Percentiles rank a stretch among this genome's conserved stretches.
Conservation (phyloP, 2,113 vertebrate genomes). For the Dipodomys spectabilis region DNA sequence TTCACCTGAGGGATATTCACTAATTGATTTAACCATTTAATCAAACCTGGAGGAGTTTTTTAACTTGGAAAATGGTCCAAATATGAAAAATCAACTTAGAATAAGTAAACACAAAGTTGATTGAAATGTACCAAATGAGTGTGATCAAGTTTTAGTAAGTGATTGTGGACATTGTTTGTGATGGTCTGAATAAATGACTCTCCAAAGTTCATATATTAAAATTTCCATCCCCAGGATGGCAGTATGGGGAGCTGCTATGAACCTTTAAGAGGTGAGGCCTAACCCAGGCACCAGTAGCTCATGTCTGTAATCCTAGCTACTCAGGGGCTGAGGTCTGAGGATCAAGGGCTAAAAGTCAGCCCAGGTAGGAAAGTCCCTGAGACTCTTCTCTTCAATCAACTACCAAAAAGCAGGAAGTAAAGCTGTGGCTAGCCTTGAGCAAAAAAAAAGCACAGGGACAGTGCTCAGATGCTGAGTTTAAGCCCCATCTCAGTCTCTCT, state of each 20-base stretch:
- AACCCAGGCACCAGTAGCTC: background rate
- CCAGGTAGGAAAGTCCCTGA: no score
- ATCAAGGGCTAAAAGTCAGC: no score
- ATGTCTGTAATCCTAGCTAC: background rate
- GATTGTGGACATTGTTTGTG: background rate
- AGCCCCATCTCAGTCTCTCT: no score
- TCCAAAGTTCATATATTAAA: background rate
- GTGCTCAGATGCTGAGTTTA: no score
- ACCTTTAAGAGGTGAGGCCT: background rate
- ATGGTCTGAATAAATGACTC: background rate
- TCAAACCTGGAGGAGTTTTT: background rate
- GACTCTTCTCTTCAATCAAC: no score
- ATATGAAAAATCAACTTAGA: conserved; percentile 32
- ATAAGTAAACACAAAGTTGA: conserved; percentile 4
- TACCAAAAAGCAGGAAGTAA: no score
- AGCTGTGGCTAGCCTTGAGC: no score
- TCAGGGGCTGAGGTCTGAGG: background rate
- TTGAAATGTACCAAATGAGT: conserved; percentile 48
- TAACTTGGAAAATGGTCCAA: background rate
- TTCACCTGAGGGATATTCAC: background rate
- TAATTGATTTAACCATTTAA: conserved; percentile 4
- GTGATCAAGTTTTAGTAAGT: background rate
- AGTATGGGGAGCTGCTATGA: background rate
- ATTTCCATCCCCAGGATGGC: background rate
- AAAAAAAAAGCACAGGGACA: no score